Base-by-base conservation (phyloP, 2,888 invertebrate genomes). In the Aleiodes testaceus region DNA sequence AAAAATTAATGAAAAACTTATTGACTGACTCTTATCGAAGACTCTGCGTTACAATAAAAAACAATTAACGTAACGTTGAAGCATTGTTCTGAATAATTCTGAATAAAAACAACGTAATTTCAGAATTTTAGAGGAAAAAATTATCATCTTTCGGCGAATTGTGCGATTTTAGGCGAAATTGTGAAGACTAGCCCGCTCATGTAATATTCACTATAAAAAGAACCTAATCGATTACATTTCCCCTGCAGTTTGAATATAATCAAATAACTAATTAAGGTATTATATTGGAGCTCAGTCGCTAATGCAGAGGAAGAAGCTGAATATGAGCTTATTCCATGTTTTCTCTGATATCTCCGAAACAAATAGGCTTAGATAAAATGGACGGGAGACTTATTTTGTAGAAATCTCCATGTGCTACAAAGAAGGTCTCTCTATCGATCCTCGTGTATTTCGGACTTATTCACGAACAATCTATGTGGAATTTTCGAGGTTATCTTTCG, bases 1-100 rank as follows among this genome's bases (percentile, higher is more conserved):
- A n/a, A 67, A 30, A 5, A 14, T 55, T 0, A 55, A n/a, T 1
- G 7, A 30, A 30, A 16, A 22, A 65, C 45, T 66, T 69, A 76
- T 78, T 82, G 84, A 84, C 82, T 84, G 84, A 84, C 84, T 84
- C 81, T 78, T 82, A 80, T 83, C 78, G 75, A 81, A 81, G 84
- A 81, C 82, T 82, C 82, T 82, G 81, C 82, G 82, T 78, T 80
- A 77, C 45, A 76, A 69, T n/a, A 18, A 47, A 14, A 47, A 42
- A 9, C 7, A 5, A 53, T 9, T 52, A 26, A 36, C 42, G 4
- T n/a, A 53, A 16, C 36, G n/a, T 30, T 7, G 36, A 36, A 36
- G 36, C 7, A 36, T 2, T 36, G 36, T 36, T 11, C 30, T 18
- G 18, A 9, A 12, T n/a, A 50, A 36, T 11, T 12, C 30, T 22